Evolutionary conservation across 1,140 invertebrate species (phyloP).

Genomic region (Calephelis virginiensis): DNA sequence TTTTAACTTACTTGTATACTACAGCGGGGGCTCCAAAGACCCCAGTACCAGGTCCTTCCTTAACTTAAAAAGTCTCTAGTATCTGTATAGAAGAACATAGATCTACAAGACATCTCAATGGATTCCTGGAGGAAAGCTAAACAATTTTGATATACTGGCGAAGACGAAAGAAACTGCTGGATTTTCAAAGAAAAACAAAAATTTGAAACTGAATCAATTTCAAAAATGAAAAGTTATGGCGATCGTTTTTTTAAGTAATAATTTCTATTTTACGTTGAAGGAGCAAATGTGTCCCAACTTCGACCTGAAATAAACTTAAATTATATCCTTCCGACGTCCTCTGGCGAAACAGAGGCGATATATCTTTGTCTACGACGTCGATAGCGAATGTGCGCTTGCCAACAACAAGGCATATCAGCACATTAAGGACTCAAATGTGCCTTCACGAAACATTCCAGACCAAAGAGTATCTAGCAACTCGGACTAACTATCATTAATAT

Average conservation of each 20-base stretch:
- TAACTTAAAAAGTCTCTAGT: too few relatives aligned
- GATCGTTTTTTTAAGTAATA: neutral
- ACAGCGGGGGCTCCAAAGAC: too few relatives aligned
- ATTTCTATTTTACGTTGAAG: conserved; percentile 2
- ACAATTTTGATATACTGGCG: too few relatives aligned
- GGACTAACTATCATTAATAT: conserved; percentile 13
- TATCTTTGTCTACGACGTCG: conserved; percentile 14
- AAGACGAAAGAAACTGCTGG: too few relatives aligned
- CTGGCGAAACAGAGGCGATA: conserved; percentile 7
- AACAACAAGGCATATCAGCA: conserved; percentile 14
- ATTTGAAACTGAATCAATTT: too few relatives aligned
- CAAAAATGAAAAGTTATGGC: too few relatives aligned
- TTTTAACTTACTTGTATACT: too few relatives aligned
- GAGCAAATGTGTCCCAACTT: conserved; percentile 1
- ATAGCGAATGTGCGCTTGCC: conserved; percentile 7
- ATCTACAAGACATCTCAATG: too few relatives aligned
- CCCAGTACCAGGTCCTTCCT: too few relatives aligned
- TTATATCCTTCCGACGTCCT: conserved; percentile 7
- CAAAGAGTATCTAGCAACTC: conserved; percentile 3
- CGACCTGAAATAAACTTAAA: conserved; percentile 3
- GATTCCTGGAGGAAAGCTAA: too few relatives aligned
- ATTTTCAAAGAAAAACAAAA: too few relatives aligned
- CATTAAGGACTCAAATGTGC: conserved; percentile 11
- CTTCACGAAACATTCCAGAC: conserved; percentile 9
- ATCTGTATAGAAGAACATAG: too few relatives aligned